phyloP scores from a whole-genome alignment of 1,140 invertebrate species.

The Saccostrea glomerata region DNA sequence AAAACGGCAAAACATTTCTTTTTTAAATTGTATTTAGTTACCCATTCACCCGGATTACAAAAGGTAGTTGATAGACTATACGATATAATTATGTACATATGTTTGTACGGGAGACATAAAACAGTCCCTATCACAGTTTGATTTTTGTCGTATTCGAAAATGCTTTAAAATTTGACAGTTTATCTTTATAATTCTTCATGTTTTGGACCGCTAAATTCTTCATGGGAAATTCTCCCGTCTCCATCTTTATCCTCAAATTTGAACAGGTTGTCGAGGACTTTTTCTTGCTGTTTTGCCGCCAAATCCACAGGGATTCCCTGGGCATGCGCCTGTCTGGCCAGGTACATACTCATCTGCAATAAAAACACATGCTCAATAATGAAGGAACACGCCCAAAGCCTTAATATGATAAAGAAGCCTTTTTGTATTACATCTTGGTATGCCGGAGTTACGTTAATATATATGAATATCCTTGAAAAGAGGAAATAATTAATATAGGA shows the following conservation, averaged over 20 bases:
- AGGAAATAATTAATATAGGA: not conserved
- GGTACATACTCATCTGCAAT: slow-evolving; percentile 50
- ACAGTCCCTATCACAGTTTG: not conserved
- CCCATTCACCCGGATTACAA: too few relatives aligned
- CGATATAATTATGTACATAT: too few relatives aligned
- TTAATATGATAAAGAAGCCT: not conserved
- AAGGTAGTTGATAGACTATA: too few relatives aligned
- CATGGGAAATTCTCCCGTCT: slow-evolving; percentile 93
- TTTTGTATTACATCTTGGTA: not conserved
- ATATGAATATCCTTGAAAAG: not conserved
- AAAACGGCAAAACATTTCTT: too few relatives aligned
- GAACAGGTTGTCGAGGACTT: slow-evolving; percentile 95
- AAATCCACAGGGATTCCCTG: slow-evolving; percentile 53
- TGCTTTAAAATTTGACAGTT: not conserved
- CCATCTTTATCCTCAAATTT: slow-evolving; percentile 86
- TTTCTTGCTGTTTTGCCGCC: slow-evolving; percentile 49
- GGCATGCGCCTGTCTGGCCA: slow-evolving; percentile 41
- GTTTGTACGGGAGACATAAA: not conserved
- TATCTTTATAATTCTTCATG: slow-evolving; percentile 93
- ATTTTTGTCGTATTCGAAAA: not conserved
- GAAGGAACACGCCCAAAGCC: not conserved
- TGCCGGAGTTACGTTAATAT: not conserved
- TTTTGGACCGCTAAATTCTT: slow-evolving; percentile 97
- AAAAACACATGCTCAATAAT: slow-evolving; percentile 4
- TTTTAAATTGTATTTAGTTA: too few relatives aligned